Base-by-base conservation (phyloP, 2,113 vertebrate genomes). In the Pampusana beccarii region DNA sequence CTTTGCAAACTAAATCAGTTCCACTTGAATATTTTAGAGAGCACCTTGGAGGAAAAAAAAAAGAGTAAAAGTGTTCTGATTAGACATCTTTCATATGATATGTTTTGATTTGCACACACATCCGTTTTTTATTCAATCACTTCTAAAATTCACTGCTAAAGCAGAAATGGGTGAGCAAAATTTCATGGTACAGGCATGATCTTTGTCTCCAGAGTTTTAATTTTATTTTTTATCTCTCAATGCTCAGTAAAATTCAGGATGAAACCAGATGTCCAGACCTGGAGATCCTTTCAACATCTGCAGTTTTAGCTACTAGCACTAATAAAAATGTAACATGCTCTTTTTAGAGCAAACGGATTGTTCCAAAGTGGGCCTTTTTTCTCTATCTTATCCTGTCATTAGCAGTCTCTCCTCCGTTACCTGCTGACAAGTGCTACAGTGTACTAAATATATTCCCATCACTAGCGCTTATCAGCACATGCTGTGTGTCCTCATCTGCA, bases 1-100 rank as follows among this genome's bases (percentile, higher is more conserved):
- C 50, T 92, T 89, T 94, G 86, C 77, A 91, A 70, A 70, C 15
- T 34, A 20, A 62, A 66, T 80, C 25, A 51, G 29, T 88, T 86
- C 42, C 44, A 53, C 24, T 80, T 75, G 57, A 75, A 60, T 72
- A 67, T 86, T 72, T 88, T 42, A 50, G 36, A 91, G 16, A 77
- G 5, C 33, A 92, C 21, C 40, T 92, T 48, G 58, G 40, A 62
- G 44, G 6, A 10, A 5, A 57, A 31, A 46, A 19, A 26, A 50
- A n/a, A 0, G 13, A 53, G 5, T 75, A 57, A 86, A 88, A 91
- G 73, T 42, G 15, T 48, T 83, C 40, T 57, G 5, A 36, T 54
- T 82, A 58, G 8, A 4, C 50, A 60, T 51, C 42, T 86, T 83
- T 70, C 24, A n/a, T 38, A 11, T 17, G 2, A 3, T 71, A 16